Percentiles rank a stretch among this genome's conserved stretches.
Conservation (phyloP, 1,140 invertebrate genomes). For the Pararge aegeria region DNA sequence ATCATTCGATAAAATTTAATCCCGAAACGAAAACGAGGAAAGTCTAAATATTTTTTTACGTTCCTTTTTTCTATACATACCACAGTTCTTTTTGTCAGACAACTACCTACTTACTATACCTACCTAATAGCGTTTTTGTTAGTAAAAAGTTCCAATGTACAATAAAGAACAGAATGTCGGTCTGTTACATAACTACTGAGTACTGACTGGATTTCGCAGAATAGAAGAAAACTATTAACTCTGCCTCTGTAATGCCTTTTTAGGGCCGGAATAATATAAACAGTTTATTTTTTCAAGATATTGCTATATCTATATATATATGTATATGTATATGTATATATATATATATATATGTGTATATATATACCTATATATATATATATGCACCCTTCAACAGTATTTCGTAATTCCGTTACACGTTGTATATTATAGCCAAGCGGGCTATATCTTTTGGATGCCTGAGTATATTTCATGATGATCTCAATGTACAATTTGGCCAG, state of each 20-base stretch:
- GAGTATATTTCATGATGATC: too few species aligned
- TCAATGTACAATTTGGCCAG: too few species aligned
- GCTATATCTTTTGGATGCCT: too few species aligned
- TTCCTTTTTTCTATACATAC: background rate
- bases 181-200: conserved; percentile 1
- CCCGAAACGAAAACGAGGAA: background rate
- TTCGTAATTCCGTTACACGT: too few species aligned
- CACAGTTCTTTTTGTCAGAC: background rate
- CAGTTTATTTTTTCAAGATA: background rate
- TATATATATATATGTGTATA: too few species aligned
- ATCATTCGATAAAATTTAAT: conserved; percentile 4
- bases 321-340: too few species aligned
- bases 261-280: background rate
- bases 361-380: too few species aligned
- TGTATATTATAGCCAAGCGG: too few species aligned
- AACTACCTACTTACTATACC: too few species aligned
- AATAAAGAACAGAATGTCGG: conserved; percentile 1
- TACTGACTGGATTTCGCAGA: background rate
- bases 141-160: background rate
- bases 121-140: background rate
- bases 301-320: too few species aligned
- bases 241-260: background rate
- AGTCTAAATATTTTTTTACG: background rate
- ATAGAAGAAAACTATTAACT: background rate
- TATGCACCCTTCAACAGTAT: too few species aligned